phyloP scores from a whole-genome alignment of 64 coral and sea anemone genomes.

The Cladopsammia gracilis region DNA sequence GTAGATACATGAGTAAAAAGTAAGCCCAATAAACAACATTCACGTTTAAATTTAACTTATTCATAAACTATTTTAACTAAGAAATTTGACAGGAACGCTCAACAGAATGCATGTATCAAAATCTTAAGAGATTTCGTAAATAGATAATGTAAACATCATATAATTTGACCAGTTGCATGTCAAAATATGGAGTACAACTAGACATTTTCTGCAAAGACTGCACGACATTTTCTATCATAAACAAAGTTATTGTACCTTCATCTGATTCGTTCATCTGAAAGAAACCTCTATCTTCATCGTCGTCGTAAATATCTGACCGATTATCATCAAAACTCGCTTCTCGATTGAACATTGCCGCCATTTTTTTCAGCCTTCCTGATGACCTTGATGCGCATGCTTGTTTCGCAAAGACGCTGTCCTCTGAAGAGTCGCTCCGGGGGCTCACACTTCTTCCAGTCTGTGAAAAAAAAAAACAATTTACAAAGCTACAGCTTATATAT shows the following conservation, averaged over 20 bases:
- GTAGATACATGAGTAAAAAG: not conserved
- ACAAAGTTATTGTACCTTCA: constrained; percentile 74
- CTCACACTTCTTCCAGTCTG: constrained; percentile 86
- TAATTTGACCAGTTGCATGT: not conserved
- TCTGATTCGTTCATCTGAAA: constrained; percentile 97
- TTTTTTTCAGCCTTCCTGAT: constrained; percentile 77
- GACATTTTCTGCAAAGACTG: not conserved
- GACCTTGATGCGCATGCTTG: constrained; percentile 70
- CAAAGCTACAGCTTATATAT: not conserved
- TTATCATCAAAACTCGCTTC: constrained; percentile 98
- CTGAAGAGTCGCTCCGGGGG: constrained; percentile 90
- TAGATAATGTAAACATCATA: constrained; percentile 23
- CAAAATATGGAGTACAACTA: not conserved
- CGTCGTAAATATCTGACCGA: constrained; percentile 88
- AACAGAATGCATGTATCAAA: not conserved
- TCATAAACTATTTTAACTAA: not conserved
- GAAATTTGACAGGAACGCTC: not conserved
- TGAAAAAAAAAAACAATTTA: constrained; percentile 12
- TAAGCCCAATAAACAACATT: not conserved
- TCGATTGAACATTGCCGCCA: constrained; percentile 95
- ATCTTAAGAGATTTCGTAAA: not conserved
- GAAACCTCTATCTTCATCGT: constrained; percentile 97
- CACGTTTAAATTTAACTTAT: not conserved
- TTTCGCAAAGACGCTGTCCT: constrained; percentile 79
- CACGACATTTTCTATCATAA: not conserved